Percentiles rank a stretch among this genome's conserved stretches.
These are phyloP conservation scores for Ciconia stormi DNA, from an alignment of 2,113 vertebrate species.

Conservation along the genomic window DNA sequence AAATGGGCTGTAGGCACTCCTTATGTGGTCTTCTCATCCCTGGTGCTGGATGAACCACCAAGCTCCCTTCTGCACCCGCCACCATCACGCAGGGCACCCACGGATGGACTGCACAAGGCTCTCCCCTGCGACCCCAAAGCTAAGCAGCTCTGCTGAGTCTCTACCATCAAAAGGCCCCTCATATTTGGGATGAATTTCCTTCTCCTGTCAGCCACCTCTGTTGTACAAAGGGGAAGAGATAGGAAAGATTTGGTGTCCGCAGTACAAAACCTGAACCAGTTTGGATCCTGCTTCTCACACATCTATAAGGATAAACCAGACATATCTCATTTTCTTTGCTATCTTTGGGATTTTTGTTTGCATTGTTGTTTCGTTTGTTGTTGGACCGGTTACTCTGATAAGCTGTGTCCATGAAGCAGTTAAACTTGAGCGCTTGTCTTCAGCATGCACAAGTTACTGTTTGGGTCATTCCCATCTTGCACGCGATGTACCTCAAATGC, in stretches of 20 bases:
- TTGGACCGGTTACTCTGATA: background rate
- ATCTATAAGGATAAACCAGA: background rate
- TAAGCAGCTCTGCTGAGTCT: background rate
- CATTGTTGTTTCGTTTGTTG: background rate
- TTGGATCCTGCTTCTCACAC: background rate
- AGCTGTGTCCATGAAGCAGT: background rate
- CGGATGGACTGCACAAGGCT: background rate
- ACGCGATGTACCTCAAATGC: background rate
- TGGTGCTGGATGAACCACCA: background rate
- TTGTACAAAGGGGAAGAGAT: background rate
- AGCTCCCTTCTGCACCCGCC: background rate
- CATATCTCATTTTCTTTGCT: rapidly evolving
- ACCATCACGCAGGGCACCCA: background rate
- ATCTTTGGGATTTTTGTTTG: background rate
- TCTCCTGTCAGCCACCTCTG: background rate
- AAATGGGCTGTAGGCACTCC: background rate
- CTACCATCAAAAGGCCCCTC: background rate
- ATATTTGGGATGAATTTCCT: background rate
- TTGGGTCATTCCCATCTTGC: background rate
- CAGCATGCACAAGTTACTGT: background rate
- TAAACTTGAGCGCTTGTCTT: background rate
- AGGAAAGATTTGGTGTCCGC: background rate
- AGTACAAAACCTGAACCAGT: background rate
- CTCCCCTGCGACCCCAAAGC: rapidly evolving
- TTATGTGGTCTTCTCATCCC: background rate